Evolutionary conservation across 2,113 vertebrate genomes (phyloP), one percentile per base, ranked within the genome.

Genomic region (Monopterus albus): DNA sequence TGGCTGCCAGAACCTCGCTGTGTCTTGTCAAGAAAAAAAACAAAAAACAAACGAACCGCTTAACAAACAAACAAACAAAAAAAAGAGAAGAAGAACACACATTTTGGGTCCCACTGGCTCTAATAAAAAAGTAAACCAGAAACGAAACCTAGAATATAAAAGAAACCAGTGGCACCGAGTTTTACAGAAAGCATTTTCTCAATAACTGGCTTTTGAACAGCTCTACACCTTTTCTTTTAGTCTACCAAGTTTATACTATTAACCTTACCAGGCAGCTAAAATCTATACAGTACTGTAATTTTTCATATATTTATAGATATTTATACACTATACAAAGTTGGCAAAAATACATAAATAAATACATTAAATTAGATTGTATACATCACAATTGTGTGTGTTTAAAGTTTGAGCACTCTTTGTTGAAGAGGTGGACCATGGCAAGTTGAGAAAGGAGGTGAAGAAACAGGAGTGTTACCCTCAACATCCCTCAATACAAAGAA

Each of bases 291-390:
- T 93, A 93, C 90, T 90, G 88, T 93, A 82, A 84, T 91, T 91
- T 85, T 90, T 92, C 87, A 90, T 91, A 93, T 92, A 93, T 92
- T 91, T 92, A 93, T 93, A 92, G 86, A 91, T 91, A 89, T 93
- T 93, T 94, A 89, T 94, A 94, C 93, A 94, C 92, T 94, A 90
- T 94, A 94, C 93, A 94, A 93, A 94, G 91, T 94, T 94, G 91
- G 91, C 91, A 94, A 91, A 92, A 94, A 92, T 89, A 93, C 90
- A 88, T 85, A 89, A 91, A 89, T 89, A 92, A 92, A 90, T 92
- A 92, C 92, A 92, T 89, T 53, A 87, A 92, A 91, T 91, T 73
- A 91, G 90, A 93, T 92, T 91, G 90, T 92, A 92, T 91, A 94
- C 89, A 85, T 91, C 86, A 88, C 89, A 91, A 89, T 75, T 70